Evolutionary conservation across 2,888 invertebrate genomes (phyloP).

Genomic region (Brachylomia viminalis): DNA sequence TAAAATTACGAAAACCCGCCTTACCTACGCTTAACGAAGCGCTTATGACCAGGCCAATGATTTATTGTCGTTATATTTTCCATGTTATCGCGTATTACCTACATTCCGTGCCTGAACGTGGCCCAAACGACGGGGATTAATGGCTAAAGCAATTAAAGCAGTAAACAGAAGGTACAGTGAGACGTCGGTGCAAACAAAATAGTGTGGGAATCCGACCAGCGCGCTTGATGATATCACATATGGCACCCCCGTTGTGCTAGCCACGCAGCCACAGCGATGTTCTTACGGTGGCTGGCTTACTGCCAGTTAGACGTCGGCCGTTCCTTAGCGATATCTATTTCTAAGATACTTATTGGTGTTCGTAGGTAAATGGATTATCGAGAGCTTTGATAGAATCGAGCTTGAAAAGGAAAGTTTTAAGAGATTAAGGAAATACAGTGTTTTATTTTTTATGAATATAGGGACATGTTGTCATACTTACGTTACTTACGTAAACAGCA

Average conservation of each 20-base stretch:
- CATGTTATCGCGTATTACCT: constrained; percentile 72
- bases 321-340: constrained; percentile 59
- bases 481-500: neutral
- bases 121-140: constrained; percentile 84
- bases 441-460: neutral
- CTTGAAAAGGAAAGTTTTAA: constrained; percentile 9
- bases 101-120: constrained; percentile 77
- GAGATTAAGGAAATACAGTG: constrained; percentile 7
- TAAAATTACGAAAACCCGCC: constrained; percentile 53
- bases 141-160: constrained; percentile 87
- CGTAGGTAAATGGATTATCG: constrained; percentile 61
- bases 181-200: constrained; percentile 80
- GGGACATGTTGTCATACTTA: constrained; percentile 4
- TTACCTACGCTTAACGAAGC: constrained; percentile 53
- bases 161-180: constrained; percentile 87
- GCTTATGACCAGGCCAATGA: constrained; percentile 64
- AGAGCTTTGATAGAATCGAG: constrained; percentile 40
- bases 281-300: constrained; percentile 61
- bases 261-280: constrained; percentile 50
- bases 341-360: constrained; percentile 62
- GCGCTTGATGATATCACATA: constrained; percentile 67
- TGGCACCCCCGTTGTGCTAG: constrained; percentile 51
- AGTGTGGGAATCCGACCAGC: constrained; percentile 79
- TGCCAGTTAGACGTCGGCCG: constrained; percentile 60
- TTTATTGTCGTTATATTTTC: constrained; percentile 71